phyloP scores from a whole-genome alignment of 2,797 vertebrate species.

The Australoheros facetus region DNA sequence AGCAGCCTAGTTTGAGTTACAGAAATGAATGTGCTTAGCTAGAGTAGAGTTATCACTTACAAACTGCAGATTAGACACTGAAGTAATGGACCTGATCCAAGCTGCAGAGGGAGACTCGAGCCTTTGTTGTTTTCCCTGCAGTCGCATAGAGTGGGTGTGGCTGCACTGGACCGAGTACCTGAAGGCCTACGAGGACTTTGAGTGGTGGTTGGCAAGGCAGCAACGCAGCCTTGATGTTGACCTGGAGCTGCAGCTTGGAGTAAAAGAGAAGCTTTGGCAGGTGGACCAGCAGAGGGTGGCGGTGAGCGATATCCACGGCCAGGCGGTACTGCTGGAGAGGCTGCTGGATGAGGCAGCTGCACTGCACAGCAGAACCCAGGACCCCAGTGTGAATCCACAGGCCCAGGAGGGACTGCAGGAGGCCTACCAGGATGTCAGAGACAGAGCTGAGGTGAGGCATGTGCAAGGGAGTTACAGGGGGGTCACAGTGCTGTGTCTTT shows the following conservation, averaged over 20 bases:
- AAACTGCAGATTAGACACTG: background rate
- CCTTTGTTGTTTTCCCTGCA: conserved; percentile 50
- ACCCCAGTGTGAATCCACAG: conserved; percentile 86
- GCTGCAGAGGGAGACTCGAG: too few species aligned
- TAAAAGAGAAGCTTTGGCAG: conserved; percentile 94
- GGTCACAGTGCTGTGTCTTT: background rate
- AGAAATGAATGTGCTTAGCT: background rate
- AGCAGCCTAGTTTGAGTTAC: background rate
- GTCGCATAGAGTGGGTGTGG: conserved; percentile 98
- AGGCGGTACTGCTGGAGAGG: conserved; percentile 85
- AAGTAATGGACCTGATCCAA: background rate
- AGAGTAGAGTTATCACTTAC: background rate
- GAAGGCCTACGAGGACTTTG: conserved; percentile 89
- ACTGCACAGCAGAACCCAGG: conserved; percentile 87
- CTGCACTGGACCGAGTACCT: conserved; percentile 96
- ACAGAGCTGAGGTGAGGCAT: conserved; percentile 84
- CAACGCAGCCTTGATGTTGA: conserved; percentile 80
- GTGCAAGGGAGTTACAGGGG: background rate
- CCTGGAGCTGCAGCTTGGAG: conserved; percentile 87
- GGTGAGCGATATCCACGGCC: conserved; percentile 82
- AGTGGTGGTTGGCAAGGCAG: conserved; percentile 86
- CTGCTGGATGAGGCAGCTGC: conserved; percentile 89
- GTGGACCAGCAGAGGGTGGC: conserved; percentile 87
- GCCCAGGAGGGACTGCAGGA: conserved; percentile 84
- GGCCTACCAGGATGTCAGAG: conserved; percentile 82